Conservation (phyloP, 2,113 vertebrate genomes). For the Catharus bicknelli region DNA sequence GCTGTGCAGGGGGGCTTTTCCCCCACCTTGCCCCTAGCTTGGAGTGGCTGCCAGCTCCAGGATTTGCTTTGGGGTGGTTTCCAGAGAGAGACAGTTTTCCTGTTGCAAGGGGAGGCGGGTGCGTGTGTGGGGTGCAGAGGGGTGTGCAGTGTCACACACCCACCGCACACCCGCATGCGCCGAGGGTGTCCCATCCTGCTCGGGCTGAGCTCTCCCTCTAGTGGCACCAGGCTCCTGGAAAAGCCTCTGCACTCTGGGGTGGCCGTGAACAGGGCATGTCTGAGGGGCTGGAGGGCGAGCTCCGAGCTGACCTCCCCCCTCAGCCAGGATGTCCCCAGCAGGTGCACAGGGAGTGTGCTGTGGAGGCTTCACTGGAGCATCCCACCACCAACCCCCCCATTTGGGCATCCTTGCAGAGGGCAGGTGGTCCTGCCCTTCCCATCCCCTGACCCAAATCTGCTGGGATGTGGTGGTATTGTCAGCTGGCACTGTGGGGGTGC, state of each 20-base stretch:
- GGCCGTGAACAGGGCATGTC: background rate
- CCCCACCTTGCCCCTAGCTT: too few species aligned
- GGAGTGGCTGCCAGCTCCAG: background rate
- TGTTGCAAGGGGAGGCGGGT: rapidly evolving
- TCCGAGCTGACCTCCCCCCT: background rate
- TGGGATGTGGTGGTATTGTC: rapidly evolving
- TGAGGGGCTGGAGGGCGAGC: rapidly evolving
- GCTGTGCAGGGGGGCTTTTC: background rate
- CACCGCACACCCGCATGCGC: background rate
- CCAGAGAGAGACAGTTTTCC: background rate
- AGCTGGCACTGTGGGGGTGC: rapidly evolving
- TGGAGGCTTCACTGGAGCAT: rapidly evolving
- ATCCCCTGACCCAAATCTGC: background rate
- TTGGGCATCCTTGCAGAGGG: background rate
- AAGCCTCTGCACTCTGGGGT: rapidly evolving
- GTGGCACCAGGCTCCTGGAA: slow-evolving; percentile 5
- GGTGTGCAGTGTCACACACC: background rate
- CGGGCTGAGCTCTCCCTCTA: slow-evolving; percentile 56
- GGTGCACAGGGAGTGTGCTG: background rate
- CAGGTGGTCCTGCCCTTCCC: background rate
- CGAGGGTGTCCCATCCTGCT: background rate
- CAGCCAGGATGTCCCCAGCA: background rate
- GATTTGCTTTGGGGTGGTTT: background rate
- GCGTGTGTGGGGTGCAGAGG: background rate
- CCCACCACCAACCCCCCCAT: background rate